Percentiles rank a stretch among this genome's conserved stretches.
Conservation (phyloP, 2,113 vertebrate species). For the Zeus faber region DNA sequence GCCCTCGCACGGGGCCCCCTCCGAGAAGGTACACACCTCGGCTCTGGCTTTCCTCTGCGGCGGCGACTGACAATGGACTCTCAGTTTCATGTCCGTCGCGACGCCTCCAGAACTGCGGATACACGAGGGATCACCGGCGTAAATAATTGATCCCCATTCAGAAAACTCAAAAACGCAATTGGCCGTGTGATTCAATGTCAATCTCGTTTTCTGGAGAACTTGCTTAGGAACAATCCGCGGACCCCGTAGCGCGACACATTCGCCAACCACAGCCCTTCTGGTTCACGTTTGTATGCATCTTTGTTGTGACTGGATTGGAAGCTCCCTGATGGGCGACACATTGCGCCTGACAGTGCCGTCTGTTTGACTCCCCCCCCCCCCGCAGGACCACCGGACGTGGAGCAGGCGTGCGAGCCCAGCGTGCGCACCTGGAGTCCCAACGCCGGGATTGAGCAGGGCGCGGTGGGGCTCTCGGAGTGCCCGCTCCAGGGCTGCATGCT, state of each 20-base stretch:
- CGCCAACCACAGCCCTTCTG: no score
- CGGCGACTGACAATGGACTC: constrained; percentile 61
- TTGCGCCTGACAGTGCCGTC: neutral
- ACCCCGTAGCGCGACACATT: no score
- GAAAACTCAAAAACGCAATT: no score
- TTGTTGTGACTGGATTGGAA: no score
- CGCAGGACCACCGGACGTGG: constrained; percentile 95
- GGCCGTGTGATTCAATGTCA: no score
- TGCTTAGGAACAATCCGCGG: no score
- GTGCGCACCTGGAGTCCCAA: constrained; percentile 97
- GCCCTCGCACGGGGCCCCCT: constrained; percentile 64
- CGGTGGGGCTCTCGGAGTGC: constrained; percentile 80
- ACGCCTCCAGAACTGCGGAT: constrained; percentile 28
- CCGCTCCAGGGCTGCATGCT: constrained; percentile 91
- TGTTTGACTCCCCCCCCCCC: constrained; percentile 12
- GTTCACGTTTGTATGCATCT: no score
- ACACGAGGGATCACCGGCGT: constrained; percentile 13
- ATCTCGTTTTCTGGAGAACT: no score
- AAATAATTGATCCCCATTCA: no score
- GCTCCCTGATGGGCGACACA: no score
- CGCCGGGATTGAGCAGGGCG: constrained; percentile 81
- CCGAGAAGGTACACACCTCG: constrained; percentile 59
- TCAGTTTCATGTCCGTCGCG: constrained; percentile 56
- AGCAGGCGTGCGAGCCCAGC: constrained; percentile 93
- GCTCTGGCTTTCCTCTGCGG: constrained; percentile 61